Evolutionary conservation across 2,888 invertebrate species (phyloP), one percentile per base, ranked within the genome.

Genomic region (Andricus quercusramuli): DNA sequence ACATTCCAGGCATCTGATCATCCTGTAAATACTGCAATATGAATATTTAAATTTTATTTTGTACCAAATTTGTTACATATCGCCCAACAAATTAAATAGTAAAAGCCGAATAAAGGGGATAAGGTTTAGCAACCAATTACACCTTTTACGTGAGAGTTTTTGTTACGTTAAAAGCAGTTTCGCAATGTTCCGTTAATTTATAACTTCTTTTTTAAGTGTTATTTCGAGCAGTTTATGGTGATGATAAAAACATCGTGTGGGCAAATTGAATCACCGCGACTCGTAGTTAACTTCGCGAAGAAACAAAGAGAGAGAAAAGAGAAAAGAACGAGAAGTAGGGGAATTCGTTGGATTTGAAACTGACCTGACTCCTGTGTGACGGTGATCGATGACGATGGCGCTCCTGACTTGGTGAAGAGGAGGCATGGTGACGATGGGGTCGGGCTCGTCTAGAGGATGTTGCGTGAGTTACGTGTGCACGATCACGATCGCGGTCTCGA

Each of bases 291-390:
- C 44, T 67, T 56, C 67, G 70, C 44, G 66, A 62, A 65, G 70
- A 80, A 51, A 74, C 22, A 80, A 78, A 64, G 25, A 77, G 76
- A 78, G 70, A 78, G 70, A 66, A 80, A 67, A 78, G 59, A 32
- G 44, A 22, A 80, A 64, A 78, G 80, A 83, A 79, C 78, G 13
- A 78, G 32, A 78, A 66, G 13, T n/a, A 47, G 20, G 47, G 22
- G 15, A 51, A 76, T n/a, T 47, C 22, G 20, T 20, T 59, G 51
- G 29, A 65, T 17, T 47, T 64, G 32, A 66, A 74, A 90, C 92
- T 92, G 87, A 92, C 92, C 92, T 91, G 92, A 89, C 92, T 92
- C 84, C 90, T 91, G 84, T 89, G 89, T 67, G 90, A 89, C 15
- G 90, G 90, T 78, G 92, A 90, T 78, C 90, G 89, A 80, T 92